Base-by-base conservation (phyloP, 2,797 vertebrate genomes). In the Orestias chungarensis region DNA sequence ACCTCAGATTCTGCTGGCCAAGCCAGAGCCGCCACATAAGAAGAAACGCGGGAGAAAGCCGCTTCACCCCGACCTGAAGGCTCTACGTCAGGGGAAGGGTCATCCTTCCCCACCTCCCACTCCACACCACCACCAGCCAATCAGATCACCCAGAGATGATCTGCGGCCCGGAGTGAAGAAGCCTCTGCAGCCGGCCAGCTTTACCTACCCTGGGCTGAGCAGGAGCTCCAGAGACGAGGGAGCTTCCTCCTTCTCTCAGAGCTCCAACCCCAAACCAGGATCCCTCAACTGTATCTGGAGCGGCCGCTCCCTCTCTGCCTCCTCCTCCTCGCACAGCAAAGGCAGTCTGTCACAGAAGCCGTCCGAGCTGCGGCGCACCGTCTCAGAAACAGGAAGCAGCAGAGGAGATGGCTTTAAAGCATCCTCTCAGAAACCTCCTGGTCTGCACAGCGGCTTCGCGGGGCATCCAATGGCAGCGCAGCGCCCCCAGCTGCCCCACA, bases 11-110 rank as follows among this genome's bases (percentile, higher is more conserved):
- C 70, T 96, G 77, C 89, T 97, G 75, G 94, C 96, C 9, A 96
- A 96, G 75, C 94, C 96, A 0, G 96, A 97, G 1, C 66, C 94
- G 31, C 82, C 95, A 20, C 92, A 87, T 5, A 86, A 84, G 72
- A 97, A 96, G 91, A 97, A 97, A 82, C 95, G 96, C 0, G 96
- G 96, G 8, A 93, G 96, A 52, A 97, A 97, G 83, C 96, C 96
- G 0, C 90, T 97, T 31, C 95, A 93, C 35, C 95, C 96, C 0
- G 96, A 98, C 79, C 93, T 97, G 83, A 94, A 95, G 57, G 95
- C 92, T 0, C 84, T 95, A 2, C 89, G 95, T 18, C 94, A 96
- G 80, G 93, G 92, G 0, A 93, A 92, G 86, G 91, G 82, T 82
- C 52, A 86, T 15, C 81, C 79, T 1, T 68, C 79, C 18, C 59